Percentiles rank a stretch among this genome's conserved stretches.
phyloP scores from a whole-genome alignment of 2,797 vertebrate genomes.

The Enteromius trimaculatus region DNA sequence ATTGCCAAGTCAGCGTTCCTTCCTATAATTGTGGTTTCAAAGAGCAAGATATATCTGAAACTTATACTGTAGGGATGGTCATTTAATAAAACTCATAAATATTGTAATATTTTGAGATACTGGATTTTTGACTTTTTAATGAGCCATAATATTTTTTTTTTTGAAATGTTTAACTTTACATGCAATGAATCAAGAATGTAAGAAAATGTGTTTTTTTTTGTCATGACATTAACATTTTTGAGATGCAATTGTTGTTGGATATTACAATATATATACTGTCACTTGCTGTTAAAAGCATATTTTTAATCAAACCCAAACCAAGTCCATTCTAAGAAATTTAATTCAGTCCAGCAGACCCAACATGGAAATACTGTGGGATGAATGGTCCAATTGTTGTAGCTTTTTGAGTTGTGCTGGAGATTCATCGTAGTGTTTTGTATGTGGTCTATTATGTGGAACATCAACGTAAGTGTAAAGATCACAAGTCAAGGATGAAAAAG shows the following conservation, averaged over 20 bases:
- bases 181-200: too few species aligned
- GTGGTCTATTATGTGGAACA: conserved; percentile 40
- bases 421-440: conserved; percentile 21
- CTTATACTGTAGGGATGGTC: too few species aligned
- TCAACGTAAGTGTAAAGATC: conserved; percentile 36
- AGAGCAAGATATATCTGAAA: too few species aligned
- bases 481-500: conserved; percentile 48
- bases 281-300: conserved; percentile 1
- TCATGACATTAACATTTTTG: too few species aligned
- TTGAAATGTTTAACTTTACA: too few species aligned
- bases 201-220: too few species aligned
- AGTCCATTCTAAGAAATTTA: neutral
- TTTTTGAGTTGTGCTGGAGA: neutral
- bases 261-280: neutral
- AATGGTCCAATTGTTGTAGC: conserved; percentile 13
- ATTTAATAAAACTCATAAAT: too few species aligned
- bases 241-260: neutral
- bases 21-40: too few species aligned
- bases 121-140: too few species aligned
- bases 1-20: too few species aligned
- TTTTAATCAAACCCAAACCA: neutral
- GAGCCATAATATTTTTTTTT: too few species aligned
- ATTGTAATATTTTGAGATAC: too few species aligned
- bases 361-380: neutral
- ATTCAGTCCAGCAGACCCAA: neutral